These are phyloP conservation scores for Drosophila glabriapex DNA, from an alignment of 2,888 invertebrate species.

Conservation along the genomic window DNA sequence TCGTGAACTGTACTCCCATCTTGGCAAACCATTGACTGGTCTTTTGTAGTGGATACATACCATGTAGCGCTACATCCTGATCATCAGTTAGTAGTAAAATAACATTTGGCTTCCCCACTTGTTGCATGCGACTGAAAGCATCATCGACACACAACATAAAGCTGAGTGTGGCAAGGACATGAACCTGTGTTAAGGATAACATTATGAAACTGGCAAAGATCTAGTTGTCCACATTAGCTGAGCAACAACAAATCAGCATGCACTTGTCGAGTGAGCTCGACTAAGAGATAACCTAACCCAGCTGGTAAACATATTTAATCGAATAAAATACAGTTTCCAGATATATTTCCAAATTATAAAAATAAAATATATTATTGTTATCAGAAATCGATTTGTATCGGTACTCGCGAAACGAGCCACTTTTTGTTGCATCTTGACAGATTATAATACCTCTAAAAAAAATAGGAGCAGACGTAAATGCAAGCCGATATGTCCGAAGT, in stretches of 20 bases:
- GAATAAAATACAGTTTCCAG: neutral
- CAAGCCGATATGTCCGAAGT: neutral
- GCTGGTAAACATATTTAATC: neutral
- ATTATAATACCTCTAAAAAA: neutral
- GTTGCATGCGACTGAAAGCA: neutral
- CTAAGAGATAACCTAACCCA: neutral
- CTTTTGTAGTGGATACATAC: constrained; percentile 90
- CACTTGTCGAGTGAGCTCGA: neutral
- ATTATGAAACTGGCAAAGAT: neutral
- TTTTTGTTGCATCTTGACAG: neutral
- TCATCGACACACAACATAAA: constrained; percentile 7
- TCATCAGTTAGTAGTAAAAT: constrained; percentile 90
- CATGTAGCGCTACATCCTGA: constrained; percentile 92
- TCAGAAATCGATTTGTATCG: neutral
- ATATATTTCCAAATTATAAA: neutral
- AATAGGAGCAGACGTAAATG: neutral
- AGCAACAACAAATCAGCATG: neutral
- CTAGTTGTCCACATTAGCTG: neutral
- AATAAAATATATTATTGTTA: neutral
- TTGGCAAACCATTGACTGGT: constrained; percentile 88
- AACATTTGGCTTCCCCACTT: constrained; percentile 30
- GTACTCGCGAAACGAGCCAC: neutral
- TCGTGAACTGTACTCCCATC: constrained; percentile 89
- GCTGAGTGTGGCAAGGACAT: constrained; percentile 2
- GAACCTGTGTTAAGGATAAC: constrained; percentile 4